Evolutionary conservation across 2,888 invertebrate species (phyloP), one percentile per base, ranked within the genome.

Genomic region (Nomada goodeniana): DNA sequence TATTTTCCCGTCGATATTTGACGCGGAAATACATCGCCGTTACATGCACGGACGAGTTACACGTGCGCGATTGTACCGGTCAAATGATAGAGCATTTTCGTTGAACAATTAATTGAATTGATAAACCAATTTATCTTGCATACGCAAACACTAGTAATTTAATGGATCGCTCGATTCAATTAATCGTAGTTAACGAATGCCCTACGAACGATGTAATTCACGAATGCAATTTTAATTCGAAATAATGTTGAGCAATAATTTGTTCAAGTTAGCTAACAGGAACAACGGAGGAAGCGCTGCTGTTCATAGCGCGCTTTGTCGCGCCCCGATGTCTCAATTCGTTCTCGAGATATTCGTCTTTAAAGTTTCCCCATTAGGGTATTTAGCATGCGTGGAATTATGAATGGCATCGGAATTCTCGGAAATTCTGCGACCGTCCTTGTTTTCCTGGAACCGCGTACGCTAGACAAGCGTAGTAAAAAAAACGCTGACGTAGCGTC

Each of bases 401-500:
- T 57, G 57, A 57, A 57, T 57, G 57, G 57, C 10, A 23, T 0
- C 11, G 36, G 23, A 55, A 42, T 9, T 36, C 23, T n/a, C 23
- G 55, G 55, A 36, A 68, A 68, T 18, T 44, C 20, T 0, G 36
- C 57, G 55, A 68, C 68, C 55, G 44, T 55, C 42, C 20, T 57
- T 44, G 36, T 57, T 15, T 68, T 44, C 18, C 20, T 15, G 55
- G 68, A 55, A 55, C 20, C 18, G 36, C 68, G 42, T n/a, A 50
- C 42, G 55, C 15, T 20, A 42, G 42, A 23, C 36, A 44, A 53
- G n/a, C 7, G 26, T 26, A 26, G 18, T 20, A 42, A 55, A 55
- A 55, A 68, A 68, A 36, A 20, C 18, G 55, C 68, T 55, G 68
- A 68, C 55, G 42, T 55, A 23, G 44, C 68, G 55, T 52, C 26